Base-by-base conservation (phyloP, 2,888 invertebrate genomes). In the Mellilla xanthometata region DNA sequence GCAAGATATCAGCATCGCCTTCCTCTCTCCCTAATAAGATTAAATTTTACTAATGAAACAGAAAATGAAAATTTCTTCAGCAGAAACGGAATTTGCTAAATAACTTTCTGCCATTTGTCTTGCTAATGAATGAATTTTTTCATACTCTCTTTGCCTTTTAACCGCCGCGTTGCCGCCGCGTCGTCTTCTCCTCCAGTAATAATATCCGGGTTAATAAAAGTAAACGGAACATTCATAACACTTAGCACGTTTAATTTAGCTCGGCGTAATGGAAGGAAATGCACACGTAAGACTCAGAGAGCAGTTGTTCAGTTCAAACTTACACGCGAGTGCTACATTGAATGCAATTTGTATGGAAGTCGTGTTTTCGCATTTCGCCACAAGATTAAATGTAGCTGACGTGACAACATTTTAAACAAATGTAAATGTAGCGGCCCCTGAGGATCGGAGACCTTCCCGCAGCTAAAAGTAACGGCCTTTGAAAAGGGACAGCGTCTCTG, bases 41-140 rank as follows among this genome's bases (percentile, higher is more conserved):
- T 77, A 79, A 81, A 83, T 81, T 81, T 79, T 77, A 81, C 79
- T 81, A 83, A 85, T 84, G 84, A 81, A 85, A 85, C 76, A 78
- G 78, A 85, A 85, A 82, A 84, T 81, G 71, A 73, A 78, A 78
- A 81, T 80, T 77, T 78, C 71, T 70, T 69, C 61, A 69, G 62
- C 62, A 60, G 67, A 70, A 78, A 75, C 60, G 64, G 63, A 76
- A 80, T 80, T 77, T 66, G 60, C 72, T 71, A 74, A 77, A 82
- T 80, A 76, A 76, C 73, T 78, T 79, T 77, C 61, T 62, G 57
- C 71, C 69, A 75, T 80, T 81, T 75, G 70, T 80, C 76, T 77
- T 75, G 48, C 61, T 75, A 79, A 78, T 76, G 68, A 75, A 74
- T 65, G 54, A 64, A 56, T 74, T 66, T 73, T 70, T 66, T 56